A percentile compares a stretch with the other conserved stretches of the same genome.
phyloP scores from a whole-genome alignment of 2,113 vertebrate species.

The Sapayoa aenigma region DNA sequence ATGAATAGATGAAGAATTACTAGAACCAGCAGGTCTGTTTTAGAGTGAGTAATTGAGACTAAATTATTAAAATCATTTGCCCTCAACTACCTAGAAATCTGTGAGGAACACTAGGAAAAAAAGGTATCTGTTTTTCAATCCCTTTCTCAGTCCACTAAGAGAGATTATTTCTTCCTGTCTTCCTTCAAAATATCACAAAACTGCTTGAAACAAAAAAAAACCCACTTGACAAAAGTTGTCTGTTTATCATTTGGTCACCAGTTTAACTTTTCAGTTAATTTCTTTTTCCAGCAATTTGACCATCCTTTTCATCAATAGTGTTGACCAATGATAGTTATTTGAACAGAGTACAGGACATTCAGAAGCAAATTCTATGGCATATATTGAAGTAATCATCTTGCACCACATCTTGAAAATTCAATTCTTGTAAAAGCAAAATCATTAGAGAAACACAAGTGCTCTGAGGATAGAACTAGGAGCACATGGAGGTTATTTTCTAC shows the following conservation, averaged over 20 bases:
- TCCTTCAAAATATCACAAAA: neutral
- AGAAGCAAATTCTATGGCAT: neutral
- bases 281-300: neutral
- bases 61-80: neutral
- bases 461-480: neutral
- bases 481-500: neutral
- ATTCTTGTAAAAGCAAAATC: conserved; percentile 6
- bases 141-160: neutral
- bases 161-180: neutral
- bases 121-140: neutral
- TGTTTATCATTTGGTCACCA: neutral
- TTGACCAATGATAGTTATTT: neutral
- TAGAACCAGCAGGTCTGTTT: neutral
- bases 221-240: neutral
- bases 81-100: neutral
- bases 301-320: neutral
- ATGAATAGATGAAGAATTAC: neutral
- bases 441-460: neutral
- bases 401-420: neutral
- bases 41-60: neutral
- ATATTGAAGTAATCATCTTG: neutral
- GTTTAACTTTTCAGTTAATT: neutral
- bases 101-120: neutral
- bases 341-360: neutral
- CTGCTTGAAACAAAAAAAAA: neutral